phyloP scores from a whole-genome alignment of 1,140 invertebrate genomes.

The Drosophila bocqueti region DNA sequence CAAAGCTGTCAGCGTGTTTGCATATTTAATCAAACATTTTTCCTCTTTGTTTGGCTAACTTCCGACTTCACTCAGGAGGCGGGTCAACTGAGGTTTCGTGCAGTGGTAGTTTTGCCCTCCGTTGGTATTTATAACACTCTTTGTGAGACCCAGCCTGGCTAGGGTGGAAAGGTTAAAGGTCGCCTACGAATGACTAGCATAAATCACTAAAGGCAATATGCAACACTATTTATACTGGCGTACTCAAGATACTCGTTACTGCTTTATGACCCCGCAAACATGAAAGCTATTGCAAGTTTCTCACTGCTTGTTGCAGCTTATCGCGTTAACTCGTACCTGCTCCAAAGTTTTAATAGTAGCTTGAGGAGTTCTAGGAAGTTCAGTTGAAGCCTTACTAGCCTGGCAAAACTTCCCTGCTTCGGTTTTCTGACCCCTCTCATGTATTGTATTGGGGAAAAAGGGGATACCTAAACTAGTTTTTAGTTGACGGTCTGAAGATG shows the following conservation, averaged over 20 bases:
- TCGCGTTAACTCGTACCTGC: slow-evolving; percentile 27
- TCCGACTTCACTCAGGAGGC: slow-evolving; percentile 3
- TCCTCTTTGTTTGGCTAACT: slow-evolving; percentile 21
- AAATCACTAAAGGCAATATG: slow-evolving; percentile 26
- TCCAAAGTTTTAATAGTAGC: slow-evolving; percentile 39
- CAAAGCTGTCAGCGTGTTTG: slow-evolving; percentile 33
- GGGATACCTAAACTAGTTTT: slow-evolving; percentile 12
- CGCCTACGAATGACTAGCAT: slow-evolving; percentile 22
- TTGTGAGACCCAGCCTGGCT: background rate
- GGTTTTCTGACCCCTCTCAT: slow-evolving; percentile 25
- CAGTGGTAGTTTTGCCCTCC: background rate
- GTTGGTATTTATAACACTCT: slow-evolving; percentile 11
- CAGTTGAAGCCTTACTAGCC: slow-evolving; percentile 1
- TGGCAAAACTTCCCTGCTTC: slow-evolving; percentile 8
- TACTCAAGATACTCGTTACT: slow-evolving; percentile 16
- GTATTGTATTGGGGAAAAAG: background rate
- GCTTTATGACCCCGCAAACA: slow-evolving; percentile 35
- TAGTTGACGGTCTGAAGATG: background rate
- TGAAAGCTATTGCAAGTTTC: slow-evolving; percentile 22
- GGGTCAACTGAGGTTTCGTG: slow-evolving; percentile 9
- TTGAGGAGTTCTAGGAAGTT: slow-evolving; percentile 28
- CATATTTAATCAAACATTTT: slow-evolving; percentile 33
- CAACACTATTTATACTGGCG: slow-evolving; percentile 17
- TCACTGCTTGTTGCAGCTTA: slow-evolving; percentile 29
- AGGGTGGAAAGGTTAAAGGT: slow-evolving; percentile 1